Evolutionary conservation across 2,888 invertebrate species (phyloP).

Genomic region (Margaritifera margaritifera): DNA sequence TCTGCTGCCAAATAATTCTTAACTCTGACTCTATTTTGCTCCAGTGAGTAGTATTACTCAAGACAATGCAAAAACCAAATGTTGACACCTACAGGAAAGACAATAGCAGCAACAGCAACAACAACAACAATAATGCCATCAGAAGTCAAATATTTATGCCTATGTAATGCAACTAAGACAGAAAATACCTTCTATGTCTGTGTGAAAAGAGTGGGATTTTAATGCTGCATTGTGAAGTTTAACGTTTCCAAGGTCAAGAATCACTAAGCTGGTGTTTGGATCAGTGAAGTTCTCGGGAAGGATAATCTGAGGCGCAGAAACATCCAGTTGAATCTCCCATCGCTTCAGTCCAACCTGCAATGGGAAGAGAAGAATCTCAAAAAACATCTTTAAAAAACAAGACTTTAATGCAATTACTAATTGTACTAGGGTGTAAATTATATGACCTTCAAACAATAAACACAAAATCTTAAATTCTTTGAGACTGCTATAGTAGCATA

Average conservation of each 20-base stretch:
- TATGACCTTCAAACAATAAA: not conserved
- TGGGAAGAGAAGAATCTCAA: not conserved
- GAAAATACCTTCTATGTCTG: no score
- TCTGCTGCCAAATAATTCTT: no score
- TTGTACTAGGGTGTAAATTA: not conserved
- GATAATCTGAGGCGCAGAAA: conserved; percentile 94
- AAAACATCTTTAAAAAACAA: no score
- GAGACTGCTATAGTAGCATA: no score
- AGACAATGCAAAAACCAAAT: no score
- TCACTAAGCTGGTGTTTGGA: conserved; percentile 75
- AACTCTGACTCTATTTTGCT: no score
- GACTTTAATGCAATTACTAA: no score
- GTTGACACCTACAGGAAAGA: no score
- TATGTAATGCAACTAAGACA: not conserved
- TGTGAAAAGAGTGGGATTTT: not conserved
- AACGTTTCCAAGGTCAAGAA: conserved; percentile 92
- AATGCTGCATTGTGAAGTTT: conserved; percentile 74
- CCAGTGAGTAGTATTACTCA: no score
- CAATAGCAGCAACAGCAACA: no score
- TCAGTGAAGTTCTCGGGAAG: conserved; percentile 81
- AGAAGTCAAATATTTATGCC: no score
- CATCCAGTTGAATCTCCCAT: conserved; percentile 92
- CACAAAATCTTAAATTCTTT: not conserved
- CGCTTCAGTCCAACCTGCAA: conserved; percentile 59
- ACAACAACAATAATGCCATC: no score